These are phyloP conservation scores for Diarsia mendica DNA, from an alignment of 2,888 invertebrate species.

Conservation along the genomic window DNA sequence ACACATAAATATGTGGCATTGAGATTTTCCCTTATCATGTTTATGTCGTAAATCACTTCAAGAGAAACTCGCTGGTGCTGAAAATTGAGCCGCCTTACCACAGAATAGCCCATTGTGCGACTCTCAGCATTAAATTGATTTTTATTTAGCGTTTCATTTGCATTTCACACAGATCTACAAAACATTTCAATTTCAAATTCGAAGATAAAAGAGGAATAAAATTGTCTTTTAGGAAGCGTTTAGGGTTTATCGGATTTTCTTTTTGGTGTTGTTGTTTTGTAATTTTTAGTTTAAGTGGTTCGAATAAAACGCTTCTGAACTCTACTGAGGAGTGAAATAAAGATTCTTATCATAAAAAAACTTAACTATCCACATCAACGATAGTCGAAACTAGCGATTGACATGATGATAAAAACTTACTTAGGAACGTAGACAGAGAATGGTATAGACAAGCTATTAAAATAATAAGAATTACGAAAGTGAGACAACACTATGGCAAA, in stretches of 20 bases:
- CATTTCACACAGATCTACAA: slow-evolving; percentile 12
- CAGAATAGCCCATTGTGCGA: slow-evolving; percentile 45
- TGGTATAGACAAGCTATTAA: too few relatives aligned
- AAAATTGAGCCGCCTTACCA: slow-evolving; percentile 55
- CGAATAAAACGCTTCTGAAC: not conserved
- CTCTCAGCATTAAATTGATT: slow-evolving; percentile 48
- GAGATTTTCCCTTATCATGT: slow-evolving; percentile 54
- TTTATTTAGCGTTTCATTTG: slow-evolving; percentile 36
- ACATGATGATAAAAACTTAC: not conserved
- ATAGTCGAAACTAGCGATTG: not conserved
- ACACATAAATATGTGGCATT: slow-evolving; percentile 42
- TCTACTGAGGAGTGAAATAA: slow-evolving; percentile 10
- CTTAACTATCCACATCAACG: not conserved
- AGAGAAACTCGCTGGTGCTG: slow-evolving; percentile 45
- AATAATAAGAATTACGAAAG: too few relatives aligned
- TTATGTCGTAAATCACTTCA: slow-evolving; percentile 53
- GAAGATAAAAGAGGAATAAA: slow-evolving; percentile 21
- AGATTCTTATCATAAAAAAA: slow-evolving; percentile 21
- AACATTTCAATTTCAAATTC: slow-evolving; percentile 4
- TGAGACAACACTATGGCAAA: too few relatives aligned
- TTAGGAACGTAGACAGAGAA: too few relatives aligned
- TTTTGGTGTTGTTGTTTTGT: not conserved
- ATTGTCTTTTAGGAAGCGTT: not conserved
- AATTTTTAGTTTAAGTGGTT: slow-evolving; percentile 14
- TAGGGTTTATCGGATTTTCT: slow-evolving; percentile 15